These are phyloP conservation scores for Tipula helvola DNA, from an alignment of 2,888 invertebrate species.

Conservation along the genomic window DNA sequence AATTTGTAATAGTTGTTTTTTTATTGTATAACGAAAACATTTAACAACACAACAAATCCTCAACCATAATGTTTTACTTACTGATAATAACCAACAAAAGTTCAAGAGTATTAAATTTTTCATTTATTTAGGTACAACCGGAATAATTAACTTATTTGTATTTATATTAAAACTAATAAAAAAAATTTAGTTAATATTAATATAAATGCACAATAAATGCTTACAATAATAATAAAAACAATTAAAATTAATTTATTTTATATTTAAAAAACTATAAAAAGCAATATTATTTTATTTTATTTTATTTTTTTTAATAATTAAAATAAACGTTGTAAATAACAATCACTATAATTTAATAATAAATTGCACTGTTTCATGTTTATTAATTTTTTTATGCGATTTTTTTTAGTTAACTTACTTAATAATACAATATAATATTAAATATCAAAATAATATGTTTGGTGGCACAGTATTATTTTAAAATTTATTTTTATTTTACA, in stretches of 20 bases:
- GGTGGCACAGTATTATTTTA: background rate
- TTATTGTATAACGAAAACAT: no score
- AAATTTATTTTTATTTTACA: background rate
- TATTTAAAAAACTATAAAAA: background rate
- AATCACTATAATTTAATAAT: background rate
- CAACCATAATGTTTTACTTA: no score
- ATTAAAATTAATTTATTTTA: background rate
- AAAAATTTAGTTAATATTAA: background rate
- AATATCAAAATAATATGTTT: background rate
- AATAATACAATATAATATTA: background rate
- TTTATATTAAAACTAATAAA: background rate
- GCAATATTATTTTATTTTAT: background rate
- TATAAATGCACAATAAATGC: background rate
- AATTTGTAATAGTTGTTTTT: no score
- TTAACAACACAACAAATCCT: background rate
- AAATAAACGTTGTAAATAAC: background rate
- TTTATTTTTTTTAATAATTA: background rate
- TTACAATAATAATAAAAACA: background rate
- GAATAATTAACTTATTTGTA: background rate
- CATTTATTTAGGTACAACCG: background rate
- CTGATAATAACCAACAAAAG: no score
- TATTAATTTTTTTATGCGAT: background rate
- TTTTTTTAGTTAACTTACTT: background rate
- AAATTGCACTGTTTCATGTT: background rate
- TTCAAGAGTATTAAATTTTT: no score